phyloP scores from a whole-genome alignment of 2,113 vertebrate genomes.

The Chamaetylas fuelleborni region DNA sequence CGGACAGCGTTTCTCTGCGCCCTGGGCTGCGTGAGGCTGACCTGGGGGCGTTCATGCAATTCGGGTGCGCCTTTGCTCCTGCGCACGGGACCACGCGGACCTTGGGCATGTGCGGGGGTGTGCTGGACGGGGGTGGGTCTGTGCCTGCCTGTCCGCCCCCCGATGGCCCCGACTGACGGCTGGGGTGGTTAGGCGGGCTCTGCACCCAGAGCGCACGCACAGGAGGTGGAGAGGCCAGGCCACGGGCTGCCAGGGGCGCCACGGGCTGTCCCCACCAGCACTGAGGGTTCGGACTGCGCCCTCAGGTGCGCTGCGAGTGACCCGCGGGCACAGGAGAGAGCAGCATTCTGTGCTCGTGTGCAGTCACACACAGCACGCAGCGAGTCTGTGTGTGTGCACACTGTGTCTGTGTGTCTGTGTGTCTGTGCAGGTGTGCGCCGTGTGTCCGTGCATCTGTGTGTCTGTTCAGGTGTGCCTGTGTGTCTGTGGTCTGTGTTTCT shows the following conservation, averaged over 20 bases:
- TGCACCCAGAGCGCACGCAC: background rate
- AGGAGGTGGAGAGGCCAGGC: rapidly evolving
- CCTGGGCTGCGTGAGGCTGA: rapidly evolving
- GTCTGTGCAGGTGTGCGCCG: no score
- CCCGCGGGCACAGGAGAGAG: background rate
- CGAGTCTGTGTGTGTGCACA: rapidly evolving
- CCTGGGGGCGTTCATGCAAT: rapidly evolving
- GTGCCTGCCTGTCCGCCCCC: no score
- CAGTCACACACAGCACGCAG: background rate
- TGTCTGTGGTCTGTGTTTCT: no score
- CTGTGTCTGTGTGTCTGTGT: no score
- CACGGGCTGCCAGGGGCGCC: background rate
- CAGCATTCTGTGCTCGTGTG: rapidly evolving
- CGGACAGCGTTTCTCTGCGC: rapidly evolving
- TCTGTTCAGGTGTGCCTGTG: no score
- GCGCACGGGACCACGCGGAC: rapidly evolving
- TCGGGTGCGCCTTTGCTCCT: background rate
- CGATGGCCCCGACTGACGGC: rapidly evolving
- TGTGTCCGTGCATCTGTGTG: background rate
- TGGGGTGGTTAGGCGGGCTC: background rate
- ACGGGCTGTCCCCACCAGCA: rapidly evolving
- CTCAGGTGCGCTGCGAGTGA: background rate
- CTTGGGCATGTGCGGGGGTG: background rate
- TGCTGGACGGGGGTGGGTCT: background rate
- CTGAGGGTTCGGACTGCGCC: rapidly evolving